Evolutionary conservation across 2,797 vertebrate species (phyloP).

Genomic region (Halcyon chelicuti): DNA sequence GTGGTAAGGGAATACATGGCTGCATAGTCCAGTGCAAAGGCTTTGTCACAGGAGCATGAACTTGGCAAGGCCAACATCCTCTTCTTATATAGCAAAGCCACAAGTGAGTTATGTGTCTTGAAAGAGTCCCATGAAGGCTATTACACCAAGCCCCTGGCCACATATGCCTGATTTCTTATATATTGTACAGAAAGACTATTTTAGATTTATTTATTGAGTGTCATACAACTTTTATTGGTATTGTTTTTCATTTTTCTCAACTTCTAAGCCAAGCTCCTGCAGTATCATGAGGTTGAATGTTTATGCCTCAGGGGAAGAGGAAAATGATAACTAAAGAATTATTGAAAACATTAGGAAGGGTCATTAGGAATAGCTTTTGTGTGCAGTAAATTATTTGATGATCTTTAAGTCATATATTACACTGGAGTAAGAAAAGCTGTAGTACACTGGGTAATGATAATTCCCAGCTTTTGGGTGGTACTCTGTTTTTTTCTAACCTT

Average conservation of each 20-base stretch:
- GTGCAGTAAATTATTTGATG: neutral
- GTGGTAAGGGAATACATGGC: neutral
- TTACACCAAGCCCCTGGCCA: neutral
- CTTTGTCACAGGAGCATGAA: neutral
- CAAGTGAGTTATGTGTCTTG: neutral
- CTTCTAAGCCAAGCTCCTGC: conserved; percentile 10
- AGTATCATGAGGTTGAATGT: conserved; percentile 37
- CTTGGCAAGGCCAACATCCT: neutral
- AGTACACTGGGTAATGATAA: neutral
- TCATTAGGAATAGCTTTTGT: conserved; percentile 41
- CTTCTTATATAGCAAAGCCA: neutral
- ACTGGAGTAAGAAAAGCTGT: neutral
- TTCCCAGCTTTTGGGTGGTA: neutral
- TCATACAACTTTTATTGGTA: conserved; percentile 30
- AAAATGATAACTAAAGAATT: conserved; percentile 54
- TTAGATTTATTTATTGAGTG: conserved; percentile 38
- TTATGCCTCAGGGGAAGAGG: conserved; percentile 55
- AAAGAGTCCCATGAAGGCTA: neutral
- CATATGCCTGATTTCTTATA: neutral
- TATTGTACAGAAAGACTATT: neutral
- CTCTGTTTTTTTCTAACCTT: neutral
- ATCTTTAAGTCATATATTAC: neutral
- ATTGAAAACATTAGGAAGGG: conserved; percentile 51
- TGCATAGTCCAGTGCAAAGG: neutral
- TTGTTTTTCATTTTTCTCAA: conserved; percentile 51